Conservation (phyloP, 2,113 vertebrate species). For the Calyptommatus sinebrachiatus region DNA sequence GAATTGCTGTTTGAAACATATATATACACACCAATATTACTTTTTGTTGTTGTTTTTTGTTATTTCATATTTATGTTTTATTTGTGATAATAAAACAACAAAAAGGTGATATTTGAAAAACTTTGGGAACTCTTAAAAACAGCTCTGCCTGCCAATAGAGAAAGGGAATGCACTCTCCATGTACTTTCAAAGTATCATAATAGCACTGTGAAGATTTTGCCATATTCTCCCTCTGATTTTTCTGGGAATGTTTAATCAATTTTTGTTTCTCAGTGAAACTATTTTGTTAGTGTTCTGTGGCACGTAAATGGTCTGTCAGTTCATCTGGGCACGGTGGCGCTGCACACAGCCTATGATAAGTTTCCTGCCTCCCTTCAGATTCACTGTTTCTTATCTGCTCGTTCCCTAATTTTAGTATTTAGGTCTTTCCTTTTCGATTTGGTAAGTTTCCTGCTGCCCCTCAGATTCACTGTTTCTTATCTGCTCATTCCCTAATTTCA, state of each 20-base stretch:
- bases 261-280: background rate
- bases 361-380: background rate
- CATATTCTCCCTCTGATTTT: too few species aligned
- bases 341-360: background rate
- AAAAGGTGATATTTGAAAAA: too few species aligned
- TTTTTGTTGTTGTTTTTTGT: too few species aligned
- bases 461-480: background rate
- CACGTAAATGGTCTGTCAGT: background rate
- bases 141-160: too few species aligned
- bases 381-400: slow-evolving; percentile 2
- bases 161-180: too few species aligned
- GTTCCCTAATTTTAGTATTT: background rate
- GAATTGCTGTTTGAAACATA: too few species aligned
- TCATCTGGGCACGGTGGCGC: background rate
- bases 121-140: too few species aligned
- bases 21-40: too few species aligned
- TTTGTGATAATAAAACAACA: too few species aligned
- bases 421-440: slow-evolving; percentile 10
- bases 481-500: background rate
- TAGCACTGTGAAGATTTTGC: too few species aligned
- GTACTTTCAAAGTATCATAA: too few species aligned
- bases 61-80: too few species aligned
- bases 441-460: background rate
- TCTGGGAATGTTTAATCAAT: background rate
- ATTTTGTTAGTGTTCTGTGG: background rate